A percentile compares a stretch with the other conserved stretches of the same genome.
Conservation (phyloP, 2,888 invertebrate species). For the Cecidostiba fungosa region DNA sequence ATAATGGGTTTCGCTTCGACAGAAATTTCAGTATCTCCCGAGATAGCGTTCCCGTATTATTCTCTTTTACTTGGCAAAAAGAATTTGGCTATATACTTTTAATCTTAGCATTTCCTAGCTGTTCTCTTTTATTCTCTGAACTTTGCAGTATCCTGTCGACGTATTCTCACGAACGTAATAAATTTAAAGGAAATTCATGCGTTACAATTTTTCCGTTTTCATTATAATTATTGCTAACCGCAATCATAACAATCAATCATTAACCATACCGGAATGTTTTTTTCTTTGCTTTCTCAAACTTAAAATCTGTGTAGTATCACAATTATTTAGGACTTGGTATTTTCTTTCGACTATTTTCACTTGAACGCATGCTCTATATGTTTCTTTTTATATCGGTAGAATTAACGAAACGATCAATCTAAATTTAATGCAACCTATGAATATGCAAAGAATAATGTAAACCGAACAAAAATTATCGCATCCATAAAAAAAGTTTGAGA, state of each 20-base stretch:
- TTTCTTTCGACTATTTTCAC: conserved; percentile 36
- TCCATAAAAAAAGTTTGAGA: conserved; percentile 55
- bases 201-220: conserved; percentile 28
- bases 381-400: conserved; percentile 34
- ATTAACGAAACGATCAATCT: conserved; percentile 40
- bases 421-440: background rate
- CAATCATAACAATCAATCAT: conserved; percentile 55
- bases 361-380: conserved; percentile 13
- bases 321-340: conserved; percentile 51
- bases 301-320: conserved; percentile 55
- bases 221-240: conserved; percentile 46
- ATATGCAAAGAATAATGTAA: conserved; percentile 42
- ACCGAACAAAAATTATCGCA: conserved; percentile 39
- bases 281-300: conserved; percentile 61
- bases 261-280: conserved; percentile 53
- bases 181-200: conserved; percentile 36
- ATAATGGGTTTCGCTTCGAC: conserved; percentile 38
- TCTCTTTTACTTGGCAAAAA: conserved; percentile 51
- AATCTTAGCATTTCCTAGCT: conserved; percentile 10
- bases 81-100: conserved; percentile 45
- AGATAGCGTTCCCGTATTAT: conserved; percentile 53
- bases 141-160: conserved; percentile 14
- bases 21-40: conserved; percentile 41
- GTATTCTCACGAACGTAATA: background rate
- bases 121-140: background rate